Percentiles rank a stretch among this genome's conserved stretches.
Conservation (phyloP, 2,888 invertebrate genomes). For the Cyclophora albipunctata region DNA sequence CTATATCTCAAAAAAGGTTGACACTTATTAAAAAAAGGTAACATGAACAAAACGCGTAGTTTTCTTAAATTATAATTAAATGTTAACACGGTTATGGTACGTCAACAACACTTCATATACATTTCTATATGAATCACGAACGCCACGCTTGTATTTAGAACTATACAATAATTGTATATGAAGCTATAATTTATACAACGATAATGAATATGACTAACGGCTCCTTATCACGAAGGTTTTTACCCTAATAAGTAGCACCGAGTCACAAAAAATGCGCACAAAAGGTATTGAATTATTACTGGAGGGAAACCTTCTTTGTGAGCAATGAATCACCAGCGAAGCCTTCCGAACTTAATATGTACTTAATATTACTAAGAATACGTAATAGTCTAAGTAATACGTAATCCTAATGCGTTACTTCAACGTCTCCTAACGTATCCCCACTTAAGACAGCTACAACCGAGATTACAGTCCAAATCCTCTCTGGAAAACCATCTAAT, state of each 20-base stretch:
- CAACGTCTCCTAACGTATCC: too few species aligned
- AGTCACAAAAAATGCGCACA: slow-evolving; percentile 46
- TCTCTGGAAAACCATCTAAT: too few species aligned
- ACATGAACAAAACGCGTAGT: too few species aligned
- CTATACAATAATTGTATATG: slow-evolving; percentile 55
- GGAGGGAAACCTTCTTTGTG: slow-evolving; percentile 30
- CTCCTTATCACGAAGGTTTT: slow-evolving; percentile 60
- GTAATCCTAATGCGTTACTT: too few species aligned
- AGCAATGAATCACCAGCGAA: slow-evolving; percentile 29
- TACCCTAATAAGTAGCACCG: slow-evolving; percentile 52
- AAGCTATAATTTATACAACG: slow-evolving; percentile 64
- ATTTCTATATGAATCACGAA: slow-evolving; percentile 52
- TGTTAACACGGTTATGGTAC: slow-evolving; percentile 28
- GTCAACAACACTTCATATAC: slow-evolving; percentile 33
- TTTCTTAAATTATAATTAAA: too few species aligned
- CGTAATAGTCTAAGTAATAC: too few species aligned
- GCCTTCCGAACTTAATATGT: background rate
- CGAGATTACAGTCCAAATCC: too few species aligned
- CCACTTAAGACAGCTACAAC: too few species aligned
- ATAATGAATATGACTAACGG: slow-evolving; percentile 68
- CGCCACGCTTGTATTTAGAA: slow-evolving; percentile 33
- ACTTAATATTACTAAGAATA: too few species aligned
- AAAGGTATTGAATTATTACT: slow-evolving; percentile 51
- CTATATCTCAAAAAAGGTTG: too few species aligned
- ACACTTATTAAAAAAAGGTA: too few species aligned